These are phyloP conservation scores for Echinarachnius parma DNA, from an alignment of 53 echinoderm and acorn worm species.

Conservation along the genomic window DNA sequence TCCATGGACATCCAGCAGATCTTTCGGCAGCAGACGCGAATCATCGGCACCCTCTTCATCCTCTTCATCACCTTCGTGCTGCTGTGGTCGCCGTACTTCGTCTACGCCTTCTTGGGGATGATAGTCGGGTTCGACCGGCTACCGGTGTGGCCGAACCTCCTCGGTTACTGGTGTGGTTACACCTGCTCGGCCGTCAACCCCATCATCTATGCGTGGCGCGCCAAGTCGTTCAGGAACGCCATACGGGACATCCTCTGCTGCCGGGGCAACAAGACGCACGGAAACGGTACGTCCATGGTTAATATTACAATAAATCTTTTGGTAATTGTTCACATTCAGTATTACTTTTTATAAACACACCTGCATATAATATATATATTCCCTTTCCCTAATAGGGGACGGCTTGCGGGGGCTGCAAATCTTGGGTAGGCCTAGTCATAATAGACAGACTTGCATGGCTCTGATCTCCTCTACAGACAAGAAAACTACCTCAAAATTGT, in stretches of 20 bases:
- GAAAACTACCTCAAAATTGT: too few species aligned
- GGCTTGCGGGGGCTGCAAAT: too few species aligned
- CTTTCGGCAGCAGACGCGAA: conserved; percentile 73
- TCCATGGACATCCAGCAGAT: conserved; percentile 62
- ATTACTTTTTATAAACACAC: too few species aligned
- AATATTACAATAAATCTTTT: too few species aligned
- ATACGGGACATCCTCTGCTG: conserved; percentile 65
- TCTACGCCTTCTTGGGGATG: conserved; percentile 62
- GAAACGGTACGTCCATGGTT: too few species aligned
- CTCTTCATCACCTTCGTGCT: conserved; percentile 74
- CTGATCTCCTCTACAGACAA: too few species aligned
- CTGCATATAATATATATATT: too few species aligned
- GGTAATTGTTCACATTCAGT: too few species aligned
- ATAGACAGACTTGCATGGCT: too few species aligned
- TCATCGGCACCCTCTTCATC: conserved; percentile 82
- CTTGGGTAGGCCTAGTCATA: too few species aligned
- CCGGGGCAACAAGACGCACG: too few species aligned
- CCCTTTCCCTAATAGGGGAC: too few species aligned
- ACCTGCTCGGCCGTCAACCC: conserved; percentile 87
- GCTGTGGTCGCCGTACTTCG: conserved; percentile 87
- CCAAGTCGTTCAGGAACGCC: conserved; percentile 69
- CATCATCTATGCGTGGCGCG: conserved; percentile 83
- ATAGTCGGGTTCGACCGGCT: conserved; percentile 46
- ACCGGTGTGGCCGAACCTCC: conserved; percentile 72
- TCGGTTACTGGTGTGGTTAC: conserved; percentile 91